phyloP scores from a whole-genome alignment of 2,113 vertebrate species.

The Cheilinus undulatus region DNA sequence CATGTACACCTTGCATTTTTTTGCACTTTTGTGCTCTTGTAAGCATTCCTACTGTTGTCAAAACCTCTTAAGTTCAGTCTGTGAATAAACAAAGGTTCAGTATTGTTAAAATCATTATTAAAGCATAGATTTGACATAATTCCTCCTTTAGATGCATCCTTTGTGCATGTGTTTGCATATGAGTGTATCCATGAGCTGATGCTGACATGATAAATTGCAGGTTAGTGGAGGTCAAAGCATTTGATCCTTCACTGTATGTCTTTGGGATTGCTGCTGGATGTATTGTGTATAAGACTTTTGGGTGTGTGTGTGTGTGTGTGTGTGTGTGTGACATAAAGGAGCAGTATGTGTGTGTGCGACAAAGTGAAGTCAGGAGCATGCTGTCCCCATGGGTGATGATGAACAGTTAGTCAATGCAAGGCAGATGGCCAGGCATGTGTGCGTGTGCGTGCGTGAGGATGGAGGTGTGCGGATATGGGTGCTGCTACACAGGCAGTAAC shows the following conservation, averaged over 20 bases:
- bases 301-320: constrained; percentile 28
- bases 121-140: neutral
- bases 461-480: constrained; percentile 44
- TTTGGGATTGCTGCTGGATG: constrained; percentile 24
- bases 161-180: constrained; percentile 30
- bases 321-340: neutral
- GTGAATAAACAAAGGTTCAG: too few species aligned
- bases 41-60: too few species aligned
- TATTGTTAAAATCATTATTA: neutral
- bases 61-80: too few species aligned
- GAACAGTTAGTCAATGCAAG: constrained; percentile 52
- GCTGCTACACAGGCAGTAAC: constrained; percentile 26
- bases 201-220: constrained; percentile 24
- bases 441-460: constrained; percentile 30
- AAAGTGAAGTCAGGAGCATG: constrained; percentile 29
- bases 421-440: constrained; percentile 54
- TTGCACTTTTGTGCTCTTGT: too few species aligned
- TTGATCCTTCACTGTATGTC: constrained; percentile 34
- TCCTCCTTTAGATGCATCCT: neutral
- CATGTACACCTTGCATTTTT: too few species aligned
- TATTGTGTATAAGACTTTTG: neutral
- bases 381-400: constrained; percentile 56
- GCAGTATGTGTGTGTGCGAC: constrained; percentile 1
- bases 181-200: constrained; percentile 18
- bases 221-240: constrained; percentile 34